Percentiles rank a stretch among this genome's conserved stretches.
Conservation (phyloP, 1,140 invertebrate species). For the Cecropterus lyciades region DNA sequence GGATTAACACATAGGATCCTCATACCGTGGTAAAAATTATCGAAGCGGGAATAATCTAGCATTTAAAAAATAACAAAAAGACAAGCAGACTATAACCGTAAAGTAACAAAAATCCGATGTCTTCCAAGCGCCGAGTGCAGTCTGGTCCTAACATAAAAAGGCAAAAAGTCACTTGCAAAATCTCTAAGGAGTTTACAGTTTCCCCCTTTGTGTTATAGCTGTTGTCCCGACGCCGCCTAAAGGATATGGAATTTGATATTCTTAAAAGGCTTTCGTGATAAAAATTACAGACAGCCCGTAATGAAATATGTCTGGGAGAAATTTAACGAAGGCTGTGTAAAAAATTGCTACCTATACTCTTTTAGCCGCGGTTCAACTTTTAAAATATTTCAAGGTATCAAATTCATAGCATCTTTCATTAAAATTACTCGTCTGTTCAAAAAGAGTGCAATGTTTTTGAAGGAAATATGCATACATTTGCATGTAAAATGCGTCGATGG, state of each 20-base stretch:
- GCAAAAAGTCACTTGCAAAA: conserved; percentile 8
- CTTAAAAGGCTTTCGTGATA: conserved; percentile 5
- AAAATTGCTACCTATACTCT: not conserved
- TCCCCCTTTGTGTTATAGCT: conserved; percentile 12
- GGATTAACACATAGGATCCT: too few relatives aligned
- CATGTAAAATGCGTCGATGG: too few relatives aligned
- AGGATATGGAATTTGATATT: conserved; percentile 24
- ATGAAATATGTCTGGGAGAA: conserved; percentile 9
- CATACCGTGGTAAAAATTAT: too few relatives aligned
- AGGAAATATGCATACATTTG: too few relatives aligned
- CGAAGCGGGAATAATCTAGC: too few relatives aligned
- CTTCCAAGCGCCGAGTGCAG: not conserved
- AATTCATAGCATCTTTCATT: not conserved
- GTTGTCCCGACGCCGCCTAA: conserved; percentile 5
- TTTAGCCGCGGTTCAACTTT: not conserved
- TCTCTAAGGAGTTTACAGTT: conserved; percentile 20
- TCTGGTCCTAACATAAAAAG: not conserved
- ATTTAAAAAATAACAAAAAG: too few relatives aligned
- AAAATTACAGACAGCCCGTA: conserved; percentile 12
- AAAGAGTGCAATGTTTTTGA: too few relatives aligned
- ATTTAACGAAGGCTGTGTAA: conserved; percentile 5
- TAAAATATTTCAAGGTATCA: not conserved
- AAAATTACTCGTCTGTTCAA: not conserved
- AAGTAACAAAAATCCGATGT: too few relatives aligned
- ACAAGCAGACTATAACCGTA: too few relatives aligned